Evolutionary conservation across 2,888 invertebrate genomes (phyloP), one percentile per base, ranked within the genome.

Genomic region (Apodemia zela): DNA sequence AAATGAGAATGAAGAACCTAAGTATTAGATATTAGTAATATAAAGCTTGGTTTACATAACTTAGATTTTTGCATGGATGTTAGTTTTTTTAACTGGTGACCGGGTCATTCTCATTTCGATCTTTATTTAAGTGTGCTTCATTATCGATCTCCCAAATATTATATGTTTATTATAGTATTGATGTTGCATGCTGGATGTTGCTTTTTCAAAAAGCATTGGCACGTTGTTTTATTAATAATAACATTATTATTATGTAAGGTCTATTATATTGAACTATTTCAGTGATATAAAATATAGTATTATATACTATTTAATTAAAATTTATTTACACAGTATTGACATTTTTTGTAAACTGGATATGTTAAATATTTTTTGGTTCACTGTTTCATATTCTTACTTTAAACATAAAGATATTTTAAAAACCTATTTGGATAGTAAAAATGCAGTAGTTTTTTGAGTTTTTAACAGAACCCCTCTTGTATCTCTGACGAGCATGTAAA

Each of bases 31-130:
- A 60, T 61, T 67, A 62, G 65, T 17, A 57, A 62, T 63, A 62
- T 66, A n/a, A 29, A 62, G 18, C 67, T 60, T 59, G 58, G 35
- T 68, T 60, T 57, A 65, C 63, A 63, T 62, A 49, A 60, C 65
- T 59, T 63, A 42, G 60, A 35, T 60, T 33, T 63, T 66, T 70
- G 73, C 72, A 72, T 74, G 73, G 62, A 62, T 65, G 63, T 70
- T 71, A 69, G 70, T 66, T 60, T 68, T 67, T 63, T 68, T 71
- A 69, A 66, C 60, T 76, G 79, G 82, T 78, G 75, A 73, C 71
- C 71, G 76, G 88, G 86, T 82, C 88, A 89, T 90, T 90, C 89
- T 90, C 89, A 85, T 88, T 89, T 89, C 74, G 77, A 89, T 89
- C 87, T 85, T 71, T 69, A 29, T 79, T 73, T 80, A 75, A 73